Evolutionary conservation across 1,140 invertebrate genomes (phyloP).

Genomic region (Euwallacea fornicatus): DNA sequence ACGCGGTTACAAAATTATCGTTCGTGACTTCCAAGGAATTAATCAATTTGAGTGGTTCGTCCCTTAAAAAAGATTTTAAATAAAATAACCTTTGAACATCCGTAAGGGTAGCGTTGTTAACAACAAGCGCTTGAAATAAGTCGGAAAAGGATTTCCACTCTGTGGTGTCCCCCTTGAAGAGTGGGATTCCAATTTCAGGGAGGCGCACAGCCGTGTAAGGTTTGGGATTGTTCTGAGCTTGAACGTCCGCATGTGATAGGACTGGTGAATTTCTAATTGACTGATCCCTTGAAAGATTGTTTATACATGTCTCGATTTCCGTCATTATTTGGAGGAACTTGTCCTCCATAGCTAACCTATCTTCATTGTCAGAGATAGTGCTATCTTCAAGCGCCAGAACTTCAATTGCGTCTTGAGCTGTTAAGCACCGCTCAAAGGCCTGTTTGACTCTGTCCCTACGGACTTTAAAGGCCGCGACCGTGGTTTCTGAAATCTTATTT

Average conservation of each 20-base stretch:
- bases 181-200: background rate
- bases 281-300: no score
- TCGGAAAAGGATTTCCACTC: background rate
- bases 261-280: background rate
- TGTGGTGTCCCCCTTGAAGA: no score
- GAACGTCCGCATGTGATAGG: no score
- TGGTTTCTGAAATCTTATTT: background rate
- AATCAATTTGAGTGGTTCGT: no score
- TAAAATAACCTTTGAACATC: slow-evolving; percentile 1
- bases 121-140: no score
- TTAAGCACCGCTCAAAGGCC: background rate
- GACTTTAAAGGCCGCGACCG: no score
- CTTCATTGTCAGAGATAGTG: background rate
- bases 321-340: no score
- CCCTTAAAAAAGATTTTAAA: slow-evolving; percentile 1
- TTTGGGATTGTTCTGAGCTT: background rate
- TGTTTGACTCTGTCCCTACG: no score
- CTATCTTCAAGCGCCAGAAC: background rate
- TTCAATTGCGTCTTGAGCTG: slow-evolving; percentile 2
- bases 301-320: background rate
- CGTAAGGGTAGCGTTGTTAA: background rate
- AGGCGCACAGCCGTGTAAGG: background rate
- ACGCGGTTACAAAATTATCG: background rate
- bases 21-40: background rate
- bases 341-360: background rate